Percentiles rank a stretch among this genome's conserved stretches.
These are phyloP conservation scores for Brevipalpus yothersi DNA, from an alignment of 1,140 invertebrate species.

Conservation along the genomic window DNA sequence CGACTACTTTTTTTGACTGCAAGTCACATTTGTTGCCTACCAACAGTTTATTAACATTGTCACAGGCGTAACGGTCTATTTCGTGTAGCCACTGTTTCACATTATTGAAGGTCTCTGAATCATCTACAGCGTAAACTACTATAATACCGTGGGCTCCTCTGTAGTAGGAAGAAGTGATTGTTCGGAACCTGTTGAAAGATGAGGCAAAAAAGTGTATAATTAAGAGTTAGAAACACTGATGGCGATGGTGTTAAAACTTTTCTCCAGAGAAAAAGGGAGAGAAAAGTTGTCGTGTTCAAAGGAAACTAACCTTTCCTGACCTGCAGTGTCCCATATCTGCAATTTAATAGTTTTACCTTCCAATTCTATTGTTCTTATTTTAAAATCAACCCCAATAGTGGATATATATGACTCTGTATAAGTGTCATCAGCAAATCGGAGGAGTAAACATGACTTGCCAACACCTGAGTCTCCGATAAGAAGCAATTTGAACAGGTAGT, in stretches of 20 bases:
- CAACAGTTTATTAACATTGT: constrained; percentile 94
- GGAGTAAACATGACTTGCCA: constrained; percentile 90
- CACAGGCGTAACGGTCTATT: constrained; percentile 94
- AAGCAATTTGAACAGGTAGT: constrained; percentile 97
- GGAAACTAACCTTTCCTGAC: background rate
- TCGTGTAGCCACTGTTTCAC: constrained; percentile 94
- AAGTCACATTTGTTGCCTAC: constrained; percentile 91
- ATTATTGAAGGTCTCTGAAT: constrained; percentile 88
- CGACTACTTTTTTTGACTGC: constrained; percentile 53
- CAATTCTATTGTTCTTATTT: constrained; percentile 97
- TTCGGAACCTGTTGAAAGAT: constrained; percentile 72
- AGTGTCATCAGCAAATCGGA: constrained; percentile 96
- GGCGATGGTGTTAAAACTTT: too few species aligned
- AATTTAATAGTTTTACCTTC: constrained; percentile 98
- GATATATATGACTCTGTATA: constrained; percentile 99
- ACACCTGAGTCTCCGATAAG: constrained; percentile 98
- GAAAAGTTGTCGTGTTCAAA: too few species aligned
- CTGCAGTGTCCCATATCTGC: constrained; percentile 9
- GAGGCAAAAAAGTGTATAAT: too few species aligned
- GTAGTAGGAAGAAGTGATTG: constrained; percentile 85
- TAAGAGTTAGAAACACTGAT: too few species aligned
- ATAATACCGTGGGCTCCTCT: constrained; percentile 98
- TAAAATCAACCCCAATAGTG: constrained; percentile 78
- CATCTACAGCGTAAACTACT: constrained; percentile 98
- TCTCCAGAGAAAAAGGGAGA: too few species aligned